phyloP scores from a whole-genome alignment of 1,140 invertebrate species.

The Dendroctonus ponderosae region DNA sequence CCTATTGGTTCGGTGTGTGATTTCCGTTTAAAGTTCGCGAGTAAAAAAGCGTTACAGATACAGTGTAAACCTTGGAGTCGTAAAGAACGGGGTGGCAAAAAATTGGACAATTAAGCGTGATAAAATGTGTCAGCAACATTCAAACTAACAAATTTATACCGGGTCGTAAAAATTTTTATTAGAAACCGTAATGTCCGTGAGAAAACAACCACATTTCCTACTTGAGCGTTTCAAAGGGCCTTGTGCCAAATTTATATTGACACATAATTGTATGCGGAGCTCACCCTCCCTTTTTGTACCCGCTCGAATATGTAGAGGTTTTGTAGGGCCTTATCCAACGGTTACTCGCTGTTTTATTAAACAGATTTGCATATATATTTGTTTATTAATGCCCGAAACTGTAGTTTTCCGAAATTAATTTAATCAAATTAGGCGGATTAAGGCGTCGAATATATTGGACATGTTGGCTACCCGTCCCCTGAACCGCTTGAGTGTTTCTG shows the following conservation, averaged over 20 bases:
- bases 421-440: background rate
- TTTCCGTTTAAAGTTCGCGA: too few relatives aligned
- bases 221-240: conserved; percentile 40
- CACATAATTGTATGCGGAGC: conserved; percentile 42
- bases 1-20: too few relatives aligned
- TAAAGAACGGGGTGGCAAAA: conserved; percentile 1
- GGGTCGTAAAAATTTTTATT: conserved; percentile 39
- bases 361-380: conserved; percentile 23
- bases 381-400: conserved; percentile 7
- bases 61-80: too few relatives aligned
- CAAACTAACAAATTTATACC: conserved; percentile 28
- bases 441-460: background rate
- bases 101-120: conserved; percentile 20
- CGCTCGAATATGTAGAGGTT: conserved; percentile 11
- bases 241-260: conserved; percentile 48
- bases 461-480: too few relatives aligned
- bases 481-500: too few relatives aligned
- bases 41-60: too few relatives aligned
- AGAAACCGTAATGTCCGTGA: conserved; percentile 46
- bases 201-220: conserved; percentile 44
- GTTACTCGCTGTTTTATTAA: conserved; percentile 19
- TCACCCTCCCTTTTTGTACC: conserved; percentile 18
- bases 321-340: conserved; percentile 11
- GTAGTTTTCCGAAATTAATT: conserved; percentile 9
- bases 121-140: conserved; percentile 27